Conservation (phyloP, 2,797 vertebrate genomes). For the Melanogrammus aeglefinus region DNA sequence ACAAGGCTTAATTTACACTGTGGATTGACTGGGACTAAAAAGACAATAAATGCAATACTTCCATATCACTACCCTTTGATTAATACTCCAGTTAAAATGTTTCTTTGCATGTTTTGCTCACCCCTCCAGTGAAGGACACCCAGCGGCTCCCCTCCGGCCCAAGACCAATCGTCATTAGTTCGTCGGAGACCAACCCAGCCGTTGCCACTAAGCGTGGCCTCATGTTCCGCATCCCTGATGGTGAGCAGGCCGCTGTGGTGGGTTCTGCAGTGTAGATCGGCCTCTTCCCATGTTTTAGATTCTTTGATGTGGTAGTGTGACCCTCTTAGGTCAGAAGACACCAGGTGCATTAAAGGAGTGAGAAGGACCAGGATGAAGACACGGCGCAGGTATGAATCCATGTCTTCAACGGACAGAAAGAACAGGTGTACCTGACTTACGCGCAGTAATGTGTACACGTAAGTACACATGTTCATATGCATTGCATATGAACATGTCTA, state of each 20-base stretch:
- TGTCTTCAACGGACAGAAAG: neutral
- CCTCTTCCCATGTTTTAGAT: neutral
- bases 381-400: neutral
- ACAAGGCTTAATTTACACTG: neutral
- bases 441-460: no score
- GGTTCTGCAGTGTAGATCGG: neutral
- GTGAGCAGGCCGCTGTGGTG: neutral
- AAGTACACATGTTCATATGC: no score
- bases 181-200: neutral
- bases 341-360: neutral
- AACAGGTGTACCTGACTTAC: neutral
- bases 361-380: neutral
- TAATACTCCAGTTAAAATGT: no score
- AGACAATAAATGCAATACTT: neutral
- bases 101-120: neutral
- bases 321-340: neutral
- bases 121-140: neutral
- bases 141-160: neutral
- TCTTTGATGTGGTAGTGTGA: neutral
- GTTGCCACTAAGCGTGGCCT: rapidly evolving
- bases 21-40: neutral
- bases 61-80: no score
- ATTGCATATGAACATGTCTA: no score
- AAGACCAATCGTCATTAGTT: neutral
- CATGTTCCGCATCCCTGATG: neutral